Base-by-base conservation (phyloP, 2,888 invertebrate genomes). In the Epirrhoe tristata region DNA sequence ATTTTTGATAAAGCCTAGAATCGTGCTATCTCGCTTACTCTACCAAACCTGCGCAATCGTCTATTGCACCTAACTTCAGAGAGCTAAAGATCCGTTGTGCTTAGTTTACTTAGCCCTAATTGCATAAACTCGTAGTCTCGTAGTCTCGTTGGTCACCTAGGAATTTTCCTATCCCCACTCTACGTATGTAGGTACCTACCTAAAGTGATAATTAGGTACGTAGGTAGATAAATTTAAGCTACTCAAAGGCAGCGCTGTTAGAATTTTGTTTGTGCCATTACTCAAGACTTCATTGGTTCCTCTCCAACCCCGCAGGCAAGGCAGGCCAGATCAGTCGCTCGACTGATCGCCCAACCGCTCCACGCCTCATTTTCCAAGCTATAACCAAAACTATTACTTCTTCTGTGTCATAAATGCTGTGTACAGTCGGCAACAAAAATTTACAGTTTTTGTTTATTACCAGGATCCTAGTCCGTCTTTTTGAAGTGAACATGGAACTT, bases 301-400 rank as follows among this genome's bases (percentile, higher is more conserved):
- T 24, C 3, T 24, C 24, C 24, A 24, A 24, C 24, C n/a, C 24
- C 24, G 24, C 24, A 24, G 24, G 24, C 24, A 1, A 24, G 24
- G 24, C 24, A 24, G 3, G 24, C 24, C 24, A 24, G 24, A 24
- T 24, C 24, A 56, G 34, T 31, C 39, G 50, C 31, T 36, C 24
- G 36, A 63, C 72, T 5, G 17, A 31, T 80, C 55, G 43, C 5
- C 32, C 63, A 55, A 75, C 72, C 17, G 53, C 62, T 78, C 71
- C 52, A 59, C 59, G 52, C 50, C 71, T 73, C 74, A 77, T 76
- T 77, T 79, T 75, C 73, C 72, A 70, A 59, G 14, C 39, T 17
- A 10, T 58, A 58, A 58, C 48, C 52, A 0, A 24, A 39, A 58
- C 32, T 58, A 34, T 48, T 48, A 32, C 16, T 32, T 58, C 32